phyloP scores from a whole-genome alignment of 2,888 invertebrate species.

The Xylophagus ater region DNA sequence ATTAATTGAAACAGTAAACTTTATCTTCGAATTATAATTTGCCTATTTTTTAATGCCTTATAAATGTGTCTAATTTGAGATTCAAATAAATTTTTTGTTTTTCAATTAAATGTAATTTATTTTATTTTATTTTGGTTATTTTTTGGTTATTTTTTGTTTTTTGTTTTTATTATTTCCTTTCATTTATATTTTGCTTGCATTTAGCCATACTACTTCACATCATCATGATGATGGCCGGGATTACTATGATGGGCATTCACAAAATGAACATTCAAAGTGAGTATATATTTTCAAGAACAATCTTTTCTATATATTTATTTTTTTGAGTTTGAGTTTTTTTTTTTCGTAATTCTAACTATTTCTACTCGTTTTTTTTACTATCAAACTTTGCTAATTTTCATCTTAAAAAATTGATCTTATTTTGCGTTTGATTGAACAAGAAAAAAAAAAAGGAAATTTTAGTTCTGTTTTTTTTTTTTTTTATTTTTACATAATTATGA shows the following conservation, averaged over 20 bases:
- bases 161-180: conserved; percentile 12
- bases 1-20: not conserved
- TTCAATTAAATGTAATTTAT: conserved; percentile 2
- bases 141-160: conserved; percentile 13
- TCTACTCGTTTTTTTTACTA: too few relatives aligned
- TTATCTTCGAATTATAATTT: conserved; percentile 11
- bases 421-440: too few relatives aligned
- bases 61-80: too few relatives aligned
- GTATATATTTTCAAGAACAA: conserved; percentile 15
- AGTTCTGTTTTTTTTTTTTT: too few relatives aligned
- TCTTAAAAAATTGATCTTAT: too few relatives aligned
- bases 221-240: conserved; percentile 26
- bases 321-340: conserved; percentile 11
- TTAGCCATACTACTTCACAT: conserved; percentile 26
- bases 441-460: too few relatives aligned
- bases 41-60: too few relatives aligned
- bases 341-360: too few relatives aligned
- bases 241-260: conserved; percentile 27
- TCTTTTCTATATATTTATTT: conserved; percentile 6
- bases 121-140: conserved; percentile 15
- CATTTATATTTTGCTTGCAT: conserved; percentile 26
- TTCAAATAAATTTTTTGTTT: conserved; percentile 5
- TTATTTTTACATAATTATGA: too few relatives aligned
- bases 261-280: conserved; percentile 27
- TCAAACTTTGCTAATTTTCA: too few relatives aligned